phyloP scores from a whole-genome alignment of 2,113 vertebrate genomes.

The Ramphastos sulfuratus region DNA sequence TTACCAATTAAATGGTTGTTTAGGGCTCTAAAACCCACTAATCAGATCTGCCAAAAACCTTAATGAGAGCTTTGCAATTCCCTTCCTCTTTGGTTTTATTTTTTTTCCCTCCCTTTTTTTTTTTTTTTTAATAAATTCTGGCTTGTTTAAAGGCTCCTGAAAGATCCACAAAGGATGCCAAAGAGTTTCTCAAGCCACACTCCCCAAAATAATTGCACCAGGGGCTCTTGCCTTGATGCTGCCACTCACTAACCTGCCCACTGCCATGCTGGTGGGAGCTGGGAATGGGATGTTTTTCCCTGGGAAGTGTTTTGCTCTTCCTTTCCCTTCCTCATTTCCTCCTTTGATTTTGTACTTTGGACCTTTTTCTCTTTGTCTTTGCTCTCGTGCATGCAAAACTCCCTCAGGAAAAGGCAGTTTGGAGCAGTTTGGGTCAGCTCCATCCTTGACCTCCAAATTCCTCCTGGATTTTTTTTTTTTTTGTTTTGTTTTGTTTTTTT shows the following conservation, averaged over 20 bases:
- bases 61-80: conserved; percentile 48
- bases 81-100: conserved; percentile 13
- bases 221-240: neutral
- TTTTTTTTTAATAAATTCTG: neutral
- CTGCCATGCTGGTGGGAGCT: neutral
- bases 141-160: conserved; percentile 57
- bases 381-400: rapidly evolving
- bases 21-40: conserved; percentile 37
- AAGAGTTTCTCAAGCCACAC: neutral
- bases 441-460: neutral
- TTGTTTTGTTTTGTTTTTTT: neutral
- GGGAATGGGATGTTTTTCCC: neutral
- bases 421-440: rapidly evolving
- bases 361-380: neutral
- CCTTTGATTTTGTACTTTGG: neutral
- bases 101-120: too few relatives aligned
- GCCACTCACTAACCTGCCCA: neutral
- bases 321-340: neutral
- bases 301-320: neutral
- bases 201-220: neutral
- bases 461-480: neutral
- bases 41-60: conserved; percentile 69
- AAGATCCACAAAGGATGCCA: conserved; percentile 7
- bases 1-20: conserved; percentile 56
- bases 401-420: neutral